Conservation (phyloP, 2,797 vertebrate species). For the Zenarchopterus dispar region DNA sequence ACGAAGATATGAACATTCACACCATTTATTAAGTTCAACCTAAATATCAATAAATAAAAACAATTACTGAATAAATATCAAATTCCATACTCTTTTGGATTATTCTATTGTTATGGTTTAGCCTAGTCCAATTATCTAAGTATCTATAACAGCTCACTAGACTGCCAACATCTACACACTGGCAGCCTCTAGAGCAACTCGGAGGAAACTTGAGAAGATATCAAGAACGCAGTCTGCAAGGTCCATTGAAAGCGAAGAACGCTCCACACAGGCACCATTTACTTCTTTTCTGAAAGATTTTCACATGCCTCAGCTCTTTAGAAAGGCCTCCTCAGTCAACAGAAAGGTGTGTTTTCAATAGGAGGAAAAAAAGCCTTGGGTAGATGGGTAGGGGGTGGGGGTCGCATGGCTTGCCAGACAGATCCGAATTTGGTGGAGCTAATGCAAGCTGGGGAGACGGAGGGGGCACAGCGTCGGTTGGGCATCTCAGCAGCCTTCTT, state of each 20-base stretch:
- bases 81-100: background rate
- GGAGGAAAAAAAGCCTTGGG: conserved; percentile 51
- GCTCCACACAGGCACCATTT: conserved; percentile 71
- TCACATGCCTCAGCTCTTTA: conserved; percentile 68
- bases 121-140: too few species aligned
- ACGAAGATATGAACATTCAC: background rate
- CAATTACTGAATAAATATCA: too few species aligned
- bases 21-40: background rate
- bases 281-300: conserved; percentile 70
- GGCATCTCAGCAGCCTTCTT: conserved; percentile 65
- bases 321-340: conserved; percentile 71
- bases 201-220: conserved; percentile 64
- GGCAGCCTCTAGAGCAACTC: conserved; percentile 34
- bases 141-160: too few species aligned
- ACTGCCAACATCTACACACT: conserved; percentile 16
- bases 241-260: conserved; percentile 68
- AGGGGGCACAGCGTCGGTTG: conserved; percentile 18
- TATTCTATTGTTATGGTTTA: background rate
- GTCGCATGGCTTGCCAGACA: conserved; percentile 69
- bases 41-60: background rate
- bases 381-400: conserved; percentile 38
- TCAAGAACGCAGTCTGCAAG: conserved; percentile 70
- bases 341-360: conserved; percentile 84
- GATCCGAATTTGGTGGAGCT: conserved; percentile 62
- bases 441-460: conserved; percentile 42